Conservation (phyloP, 1,140 invertebrate species). For the Lucilia sericata region DNA sequence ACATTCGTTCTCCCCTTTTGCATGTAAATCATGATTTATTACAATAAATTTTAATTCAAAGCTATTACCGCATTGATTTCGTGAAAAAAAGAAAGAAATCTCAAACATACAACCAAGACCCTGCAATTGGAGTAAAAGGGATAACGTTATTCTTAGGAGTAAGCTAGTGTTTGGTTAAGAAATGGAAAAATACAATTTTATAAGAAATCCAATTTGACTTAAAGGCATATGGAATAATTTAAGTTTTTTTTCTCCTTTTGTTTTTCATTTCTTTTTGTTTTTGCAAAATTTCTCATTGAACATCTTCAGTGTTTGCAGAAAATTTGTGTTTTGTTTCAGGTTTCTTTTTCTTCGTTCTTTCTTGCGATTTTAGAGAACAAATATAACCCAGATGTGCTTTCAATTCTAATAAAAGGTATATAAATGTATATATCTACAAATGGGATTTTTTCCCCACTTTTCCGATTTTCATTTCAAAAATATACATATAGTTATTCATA, state of each 20-base stretch:
- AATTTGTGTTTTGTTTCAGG: neutral
- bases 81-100: neutral
- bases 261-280: neutral
- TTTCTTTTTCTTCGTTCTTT: conserved; percentile 27
- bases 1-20: neutral
- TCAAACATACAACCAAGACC: neutral
- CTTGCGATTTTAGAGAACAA: conserved; percentile 31
- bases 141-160: neutral
- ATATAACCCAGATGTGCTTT: conserved; percentile 45
- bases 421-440: neutral
- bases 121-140: neutral
- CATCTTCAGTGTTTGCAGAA: neutral
- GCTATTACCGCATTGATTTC: conserved; percentile 40
- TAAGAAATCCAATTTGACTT: conserved; percentile 42
- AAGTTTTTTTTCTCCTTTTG: conserved; percentile 25
- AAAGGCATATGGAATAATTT: conserved; percentile 44
- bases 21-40: conserved; percentile 44
- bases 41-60: conserved; percentile 42
- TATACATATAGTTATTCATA: neutral
- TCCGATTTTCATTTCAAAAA: neutral
- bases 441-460: too few relatives aligned
- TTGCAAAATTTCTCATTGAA: neutral
- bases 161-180: neutral
- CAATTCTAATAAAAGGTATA: conserved; percentile 43
- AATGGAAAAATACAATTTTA: conserved; percentile 1